Conservation (phyloP, 2,113 vertebrate species). For the Heloderma charlesbogerti region DNA sequence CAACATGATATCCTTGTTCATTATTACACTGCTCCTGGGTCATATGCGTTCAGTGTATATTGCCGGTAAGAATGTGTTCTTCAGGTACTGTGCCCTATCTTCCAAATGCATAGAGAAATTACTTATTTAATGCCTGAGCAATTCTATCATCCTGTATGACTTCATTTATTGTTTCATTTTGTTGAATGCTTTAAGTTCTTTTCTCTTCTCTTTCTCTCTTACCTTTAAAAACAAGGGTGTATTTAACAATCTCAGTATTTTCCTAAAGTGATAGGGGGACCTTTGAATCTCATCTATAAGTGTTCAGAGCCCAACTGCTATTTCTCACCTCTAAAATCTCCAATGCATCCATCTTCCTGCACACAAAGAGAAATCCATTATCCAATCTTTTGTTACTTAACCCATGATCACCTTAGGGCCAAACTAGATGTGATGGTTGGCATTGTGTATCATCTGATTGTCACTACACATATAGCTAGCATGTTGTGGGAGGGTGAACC, state of each 20-base stretch:
- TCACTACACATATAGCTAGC: not conserved
- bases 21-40: not conserved
- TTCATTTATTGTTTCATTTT: slow-evolving; percentile 7
- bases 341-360: not conserved
- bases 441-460: not conserved
- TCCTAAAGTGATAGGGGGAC: not conserved
- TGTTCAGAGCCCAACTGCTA: not conserved
- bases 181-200: not conserved
- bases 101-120: not conserved
- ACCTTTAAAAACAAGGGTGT: not conserved
- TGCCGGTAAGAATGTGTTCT: not conserved
- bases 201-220: not conserved
- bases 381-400: not conserved
- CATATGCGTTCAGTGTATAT: not conserved
- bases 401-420: not conserved
- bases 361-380: not conserved
- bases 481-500: not conserved
- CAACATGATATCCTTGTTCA: slow-evolving; percentile 11
- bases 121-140: slow-evolving; percentile 7
- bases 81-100: not conserved
- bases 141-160: slow-evolving; percentile 4
- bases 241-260: not conserved
- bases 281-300: not conserved
- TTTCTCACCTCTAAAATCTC: not conserved
- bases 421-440: not conserved